These are phyloP conservation scores for Microctenopoma stevenorrisi DNA, from an alignment of 2,797 vertebrate genomes.

Conservation along the genomic window DNA sequence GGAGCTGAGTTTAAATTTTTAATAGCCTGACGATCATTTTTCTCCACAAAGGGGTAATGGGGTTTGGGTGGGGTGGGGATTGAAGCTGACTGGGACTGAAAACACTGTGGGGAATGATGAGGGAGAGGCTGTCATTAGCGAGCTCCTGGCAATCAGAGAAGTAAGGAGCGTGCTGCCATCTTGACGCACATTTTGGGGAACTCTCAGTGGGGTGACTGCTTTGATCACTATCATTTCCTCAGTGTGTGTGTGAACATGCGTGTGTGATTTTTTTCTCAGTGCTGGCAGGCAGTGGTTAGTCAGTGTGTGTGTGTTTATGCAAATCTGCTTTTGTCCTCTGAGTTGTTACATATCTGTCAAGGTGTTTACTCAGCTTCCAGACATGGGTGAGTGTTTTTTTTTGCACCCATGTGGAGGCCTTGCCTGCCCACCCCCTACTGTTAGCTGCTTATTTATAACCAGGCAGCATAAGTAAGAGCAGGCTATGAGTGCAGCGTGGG, in stretches of 20 bases:
- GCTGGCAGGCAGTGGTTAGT: slow-evolving; percentile 53
- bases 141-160: slow-evolving; percentile 41
- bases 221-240: slow-evolving; percentile 73
- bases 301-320: slow-evolving; percentile 37
- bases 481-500: slow-evolving; percentile 15
- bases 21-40: slow-evolving; percentile 29
- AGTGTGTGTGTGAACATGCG: neutral
- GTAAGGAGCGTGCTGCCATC: slow-evolving; percentile 51
- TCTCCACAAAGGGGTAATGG: slow-evolving; percentile 10
- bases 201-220: slow-evolving; percentile 43
- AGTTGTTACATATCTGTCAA: slow-evolving; percentile 37
- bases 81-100: slow-evolving; percentile 10
- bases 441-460: slow-evolving; percentile 51
- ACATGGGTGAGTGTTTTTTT: slow-evolving; percentile 18
- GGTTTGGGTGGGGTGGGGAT: neutral
- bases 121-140: slow-evolving; percentile 47
- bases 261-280: neutral
- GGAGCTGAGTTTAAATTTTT: slow-evolving; percentile 48
- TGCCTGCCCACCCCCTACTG: neutral
- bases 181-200: slow-evolving; percentile 47
- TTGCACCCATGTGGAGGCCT: slow-evolving; percentile 4
- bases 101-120: slow-evolving; percentile 32
- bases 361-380: slow-evolving; percentile 35
- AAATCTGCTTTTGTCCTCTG: slow-evolving; percentile 39
- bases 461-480: slow-evolving; percentile 25